Conservation (phyloP, 1,140 invertebrate species). For the Nomia melanderi region DNA sequence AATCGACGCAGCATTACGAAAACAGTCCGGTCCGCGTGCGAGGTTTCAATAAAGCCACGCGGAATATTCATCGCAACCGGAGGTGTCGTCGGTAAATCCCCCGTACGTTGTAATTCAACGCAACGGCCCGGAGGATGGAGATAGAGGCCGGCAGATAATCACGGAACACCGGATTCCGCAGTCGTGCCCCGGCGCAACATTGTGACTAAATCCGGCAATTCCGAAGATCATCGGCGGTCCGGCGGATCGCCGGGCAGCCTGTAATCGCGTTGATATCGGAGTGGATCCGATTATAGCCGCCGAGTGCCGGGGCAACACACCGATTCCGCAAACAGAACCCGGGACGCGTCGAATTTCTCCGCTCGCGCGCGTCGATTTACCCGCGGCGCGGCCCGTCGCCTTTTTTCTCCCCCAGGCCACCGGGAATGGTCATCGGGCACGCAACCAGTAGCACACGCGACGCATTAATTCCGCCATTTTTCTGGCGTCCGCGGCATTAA, state of each 20-base stretch:
- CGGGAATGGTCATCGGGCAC: conserved; percentile 61
- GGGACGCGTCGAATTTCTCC: conserved; percentile 32
- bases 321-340: conserved; percentile 31
- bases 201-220: conserved; percentile 2
- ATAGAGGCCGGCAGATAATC: background rate
- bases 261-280: conserved; percentile 27
- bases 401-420: conserved; percentile 36
- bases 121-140: background rate
- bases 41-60: background rate
- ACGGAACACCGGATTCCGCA: background rate
- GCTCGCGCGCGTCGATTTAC: conserved; percentile 10
- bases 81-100: background rate
- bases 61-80: background rate
- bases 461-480: conserved; percentile 65
- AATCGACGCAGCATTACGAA: background rate
- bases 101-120: background rate
- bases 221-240: background rate
- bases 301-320: conserved; percentile 25
- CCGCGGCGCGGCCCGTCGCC: conserved; percentile 7
- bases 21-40: background rate
- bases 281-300: conserved; percentile 39
- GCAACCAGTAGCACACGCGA: conserved; percentile 68
- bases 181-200: background rate
- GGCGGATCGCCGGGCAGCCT: conserved; percentile 2
- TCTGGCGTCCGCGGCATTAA: conserved; percentile 43